Conservation (phyloP, 2,113 vertebrate species). For the Apodemus speciosus region DNA sequence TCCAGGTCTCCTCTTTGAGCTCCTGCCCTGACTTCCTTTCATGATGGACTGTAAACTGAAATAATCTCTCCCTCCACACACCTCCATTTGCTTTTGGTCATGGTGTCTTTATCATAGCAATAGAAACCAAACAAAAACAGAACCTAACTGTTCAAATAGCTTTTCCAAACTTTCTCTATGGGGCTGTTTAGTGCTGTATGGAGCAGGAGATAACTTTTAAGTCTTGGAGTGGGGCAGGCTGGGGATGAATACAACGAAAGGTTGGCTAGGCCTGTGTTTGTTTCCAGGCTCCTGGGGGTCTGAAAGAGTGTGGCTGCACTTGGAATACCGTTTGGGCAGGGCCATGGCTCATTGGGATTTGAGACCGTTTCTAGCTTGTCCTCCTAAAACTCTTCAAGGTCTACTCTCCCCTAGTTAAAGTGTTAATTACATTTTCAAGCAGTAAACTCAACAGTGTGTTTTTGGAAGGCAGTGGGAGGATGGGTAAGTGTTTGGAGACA, state of each 20-base stretch:
- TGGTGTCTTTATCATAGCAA: neutral
- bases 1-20: neutral
- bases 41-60: neutral
- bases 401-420: constrained; percentile 52
- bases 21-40: neutral
- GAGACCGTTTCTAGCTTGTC: constrained; percentile 8
- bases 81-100: neutral
- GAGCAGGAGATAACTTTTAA: neutral
- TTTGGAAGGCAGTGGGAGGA: constrained; percentile 72
- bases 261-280: neutral
- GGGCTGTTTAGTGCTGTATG: neutral
- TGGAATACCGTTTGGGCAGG: neutral
- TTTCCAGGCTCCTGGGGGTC: neutral
- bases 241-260: neutral
- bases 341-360: neutral
- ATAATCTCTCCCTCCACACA: no score
- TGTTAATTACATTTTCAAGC: constrained; percentile 77
- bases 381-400: constrained; percentile 49
- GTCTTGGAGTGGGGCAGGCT: neutral
- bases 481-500: constrained; percentile 64
- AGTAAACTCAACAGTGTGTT: constrained; percentile 57
- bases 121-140: neutral
- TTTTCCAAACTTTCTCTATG: neutral
- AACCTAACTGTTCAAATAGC: neutral
- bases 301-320: neutral